A percentile compares a stretch with the other conserved stretches of the same genome.
phyloP scores from a whole-genome alignment of 2,888 invertebrate species.

The Heliconius erato region DNA sequence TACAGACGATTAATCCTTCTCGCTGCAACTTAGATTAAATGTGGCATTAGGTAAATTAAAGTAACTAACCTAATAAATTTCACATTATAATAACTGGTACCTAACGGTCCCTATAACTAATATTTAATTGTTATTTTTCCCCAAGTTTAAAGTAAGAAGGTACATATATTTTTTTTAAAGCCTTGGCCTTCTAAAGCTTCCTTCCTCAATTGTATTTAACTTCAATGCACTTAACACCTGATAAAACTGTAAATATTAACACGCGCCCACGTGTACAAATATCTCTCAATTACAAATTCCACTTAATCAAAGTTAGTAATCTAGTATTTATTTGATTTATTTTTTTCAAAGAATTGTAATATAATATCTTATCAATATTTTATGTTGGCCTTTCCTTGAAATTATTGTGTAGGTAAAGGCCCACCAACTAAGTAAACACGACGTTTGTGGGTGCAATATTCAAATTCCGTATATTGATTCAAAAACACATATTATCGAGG shows the following conservation, averaged over 20 bases:
- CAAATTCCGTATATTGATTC: too few species aligned
- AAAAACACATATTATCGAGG: too few species aligned
- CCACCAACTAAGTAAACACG: too few species aligned
- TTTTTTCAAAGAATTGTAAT: background rate
- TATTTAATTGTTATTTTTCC: background rate
- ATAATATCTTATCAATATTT: slow-evolving; percentile 1
- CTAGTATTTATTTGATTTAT: slow-evolving; percentile 3
- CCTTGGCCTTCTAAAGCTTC: slow-evolving; percentile 3
- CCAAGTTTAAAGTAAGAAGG: background rate
- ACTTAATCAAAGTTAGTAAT: background rate
- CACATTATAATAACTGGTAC: too few species aligned
- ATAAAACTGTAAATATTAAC: slow-evolving; percentile 16
- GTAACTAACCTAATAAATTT: too few species aligned
- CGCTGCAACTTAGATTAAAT: too few species aligned
- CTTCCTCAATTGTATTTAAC: slow-evolving; percentile 12
- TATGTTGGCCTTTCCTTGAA: background rate
- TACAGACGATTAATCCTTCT: too few species aligned
- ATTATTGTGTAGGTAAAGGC: too few species aligned
- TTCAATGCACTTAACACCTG: slow-evolving; percentile 16
- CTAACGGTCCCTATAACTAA: too few species aligned
- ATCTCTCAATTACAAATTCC: background rate
- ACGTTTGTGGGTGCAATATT: too few species aligned
- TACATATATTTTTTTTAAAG: background rate
- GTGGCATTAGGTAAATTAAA: too few species aligned
- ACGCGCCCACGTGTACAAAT: background rate